Conservation (phyloP, 1,140 invertebrate species). For the Octopus sinensis region DNA sequence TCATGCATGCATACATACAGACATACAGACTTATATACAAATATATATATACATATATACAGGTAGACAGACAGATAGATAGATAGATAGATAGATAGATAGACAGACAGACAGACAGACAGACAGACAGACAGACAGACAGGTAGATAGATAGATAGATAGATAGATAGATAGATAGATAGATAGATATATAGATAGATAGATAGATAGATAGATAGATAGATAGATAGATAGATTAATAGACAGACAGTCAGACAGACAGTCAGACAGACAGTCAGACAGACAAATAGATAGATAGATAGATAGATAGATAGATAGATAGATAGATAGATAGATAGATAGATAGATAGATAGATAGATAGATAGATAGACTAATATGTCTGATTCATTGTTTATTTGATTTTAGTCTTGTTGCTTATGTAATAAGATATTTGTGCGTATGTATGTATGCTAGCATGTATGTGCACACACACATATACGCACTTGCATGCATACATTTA, state of each 20-base stretch:
- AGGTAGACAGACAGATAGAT: no score
- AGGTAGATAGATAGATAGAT: conserved; percentile 1
- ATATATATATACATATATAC: no score
- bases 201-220: background rate
- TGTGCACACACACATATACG: no score
- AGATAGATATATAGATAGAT: background rate
- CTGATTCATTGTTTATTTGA: background rate
- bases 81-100: no score
- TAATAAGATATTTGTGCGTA: background rate
- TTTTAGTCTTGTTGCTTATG: no score
- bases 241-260: background rate
- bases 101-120: background rate
- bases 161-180: background rate
- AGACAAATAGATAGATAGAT: background rate
- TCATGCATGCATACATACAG: no score
- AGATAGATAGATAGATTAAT: background rate
- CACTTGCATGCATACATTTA: no score
- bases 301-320: background rate
- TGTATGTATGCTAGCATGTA: no score
- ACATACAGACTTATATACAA: no score
- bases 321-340: background rate
- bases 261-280: background rate
- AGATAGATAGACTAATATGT: background rate
- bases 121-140: background rate
- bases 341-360: background rate